Percentiles rank a stretch among this genome's conserved stretches.
Evolutionary conservation across 2,888 invertebrate genomes (phyloP).

Genomic region (Cheilosia grossa): DNA sequence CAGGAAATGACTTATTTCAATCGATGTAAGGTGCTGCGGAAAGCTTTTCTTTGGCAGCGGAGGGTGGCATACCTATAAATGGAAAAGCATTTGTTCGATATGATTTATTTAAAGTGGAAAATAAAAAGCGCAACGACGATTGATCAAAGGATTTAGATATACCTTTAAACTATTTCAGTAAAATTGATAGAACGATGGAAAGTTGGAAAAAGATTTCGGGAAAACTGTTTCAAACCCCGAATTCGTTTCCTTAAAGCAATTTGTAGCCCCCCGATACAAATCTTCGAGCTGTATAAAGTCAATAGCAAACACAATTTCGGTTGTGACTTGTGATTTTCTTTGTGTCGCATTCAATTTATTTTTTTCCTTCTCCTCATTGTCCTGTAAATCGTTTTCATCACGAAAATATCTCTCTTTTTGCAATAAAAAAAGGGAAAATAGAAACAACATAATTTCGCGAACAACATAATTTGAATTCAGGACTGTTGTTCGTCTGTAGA

Average conservation of each 20-base stretch:
- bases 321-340: slow-evolving; percentile 23
- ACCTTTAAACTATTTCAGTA: too few species aligned
- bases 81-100: too few species aligned
- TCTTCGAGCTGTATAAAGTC: slow-evolving; percentile 9
- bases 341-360: slow-evolving; percentile 28
- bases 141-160: too few species aligned
- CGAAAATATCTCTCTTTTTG: slow-evolving; percentile 3
- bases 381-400: neutral
- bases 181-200: too few species aligned
- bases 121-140: too few species aligned
- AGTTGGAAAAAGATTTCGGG: too few species aligned
- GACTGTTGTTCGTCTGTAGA: slow-evolving; percentile 30
- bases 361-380: neutral
- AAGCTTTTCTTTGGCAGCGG: too few species aligned
- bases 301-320: slow-evolving; percentile 34
- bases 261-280: neutral
- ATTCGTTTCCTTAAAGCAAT: too few species aligned
- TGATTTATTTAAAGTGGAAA: too few species aligned
- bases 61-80: too few species aligned
- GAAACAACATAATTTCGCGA: slow-evolving; percentile 33
- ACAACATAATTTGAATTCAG: slow-evolving; percentile 36
- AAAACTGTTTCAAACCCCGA: too few species aligned
- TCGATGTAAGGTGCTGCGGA: neutral
- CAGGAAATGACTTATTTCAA: slow-evolving; percentile 5
- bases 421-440: neutral